Conservation (phyloP, 2,888 invertebrate genomes). For the Ochropacha duplaris region DNA sequence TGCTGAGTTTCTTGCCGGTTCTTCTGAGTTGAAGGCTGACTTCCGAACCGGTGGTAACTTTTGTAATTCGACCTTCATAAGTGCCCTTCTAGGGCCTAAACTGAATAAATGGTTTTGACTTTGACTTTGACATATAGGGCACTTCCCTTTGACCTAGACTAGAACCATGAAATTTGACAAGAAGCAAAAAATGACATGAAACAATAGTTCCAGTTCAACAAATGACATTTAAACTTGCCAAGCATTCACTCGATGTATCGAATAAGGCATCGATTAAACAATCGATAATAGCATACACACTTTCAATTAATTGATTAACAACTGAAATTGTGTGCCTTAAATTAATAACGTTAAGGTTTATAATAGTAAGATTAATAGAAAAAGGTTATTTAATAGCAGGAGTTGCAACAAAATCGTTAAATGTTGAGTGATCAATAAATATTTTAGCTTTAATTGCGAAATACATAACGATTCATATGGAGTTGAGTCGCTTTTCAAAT, state of each 20-base stretch:
- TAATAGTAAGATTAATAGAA: background rate
- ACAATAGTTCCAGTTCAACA: background rate
- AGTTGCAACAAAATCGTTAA: background rate
- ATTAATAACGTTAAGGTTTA: background rate
- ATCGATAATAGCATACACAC: background rate
- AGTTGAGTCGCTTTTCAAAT: background rate
- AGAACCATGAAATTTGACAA: too few relatives aligned
- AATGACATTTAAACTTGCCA: background rate
- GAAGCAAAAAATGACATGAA: too few relatives aligned
- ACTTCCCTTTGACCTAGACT: too few relatives aligned
- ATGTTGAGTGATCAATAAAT: conserved; percentile 1
- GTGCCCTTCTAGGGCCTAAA: too few relatives aligned
- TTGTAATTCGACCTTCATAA: too few relatives aligned
- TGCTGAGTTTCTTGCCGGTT: too few relatives aligned
- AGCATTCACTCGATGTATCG: background rate
- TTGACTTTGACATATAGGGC: too few relatives aligned
- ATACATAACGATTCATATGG: background rate
- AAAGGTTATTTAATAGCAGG: background rate
- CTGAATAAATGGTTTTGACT: too few relatives aligned
- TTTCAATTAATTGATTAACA: background rate
- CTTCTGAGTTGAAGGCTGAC: too few relatives aligned
- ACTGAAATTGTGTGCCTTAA: background rate
- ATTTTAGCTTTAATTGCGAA: background rate
- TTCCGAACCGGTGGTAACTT: too few relatives aligned
- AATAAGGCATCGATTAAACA: conserved; percentile 1